Conservation (phyloP, 2,888 invertebrate species). For the Drosophila neonasuta region DNA sequence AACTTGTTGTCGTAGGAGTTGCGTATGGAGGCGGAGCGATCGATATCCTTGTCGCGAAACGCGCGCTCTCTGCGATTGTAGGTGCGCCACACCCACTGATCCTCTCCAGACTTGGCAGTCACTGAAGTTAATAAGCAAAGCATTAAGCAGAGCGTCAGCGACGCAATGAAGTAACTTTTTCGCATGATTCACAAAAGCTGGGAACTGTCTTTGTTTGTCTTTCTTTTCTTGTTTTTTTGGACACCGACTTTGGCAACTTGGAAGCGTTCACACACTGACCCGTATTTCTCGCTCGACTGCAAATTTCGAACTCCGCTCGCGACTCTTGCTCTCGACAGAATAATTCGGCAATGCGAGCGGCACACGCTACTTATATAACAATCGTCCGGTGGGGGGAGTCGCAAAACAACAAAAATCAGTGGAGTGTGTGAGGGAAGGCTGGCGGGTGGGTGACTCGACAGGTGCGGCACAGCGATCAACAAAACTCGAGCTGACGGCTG, state of each 20-base stretch:
- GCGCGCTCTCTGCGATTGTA: conserved; percentile 64
- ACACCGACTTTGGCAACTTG: not conserved
- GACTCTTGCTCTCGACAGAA: conserved; percentile 57
- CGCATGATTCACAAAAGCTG: conserved; percentile 42
- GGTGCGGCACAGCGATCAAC: conserved; percentile 29
- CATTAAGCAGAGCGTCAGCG: conserved; percentile 15
- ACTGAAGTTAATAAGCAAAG: conserved; percentile 44
- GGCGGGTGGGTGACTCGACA: conserved; percentile 12
- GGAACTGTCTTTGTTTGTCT: conserved; percentile 10
- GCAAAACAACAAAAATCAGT: conserved; percentile 57
- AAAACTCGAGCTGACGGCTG: not conserved
- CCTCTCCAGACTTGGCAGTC: conserved; percentile 52
- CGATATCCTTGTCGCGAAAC: conserved; percentile 53
- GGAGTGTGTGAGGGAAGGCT: conserved; percentile 62
- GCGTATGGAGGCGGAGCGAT: conserved; percentile 40
- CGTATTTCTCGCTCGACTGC: conserved; percentile 63
- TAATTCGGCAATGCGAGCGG: conserved; percentile 65
- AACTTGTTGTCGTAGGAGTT: conserved; percentile 53
- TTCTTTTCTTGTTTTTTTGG: conserved; percentile 8
- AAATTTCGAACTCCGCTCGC: conserved; percentile 20
- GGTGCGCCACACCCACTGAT: conserved; percentile 79
- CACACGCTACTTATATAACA: conserved; percentile 78
- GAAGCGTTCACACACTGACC: conserved; percentile 68
- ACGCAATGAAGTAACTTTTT: conserved; percentile 60
- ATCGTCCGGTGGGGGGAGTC: conserved; percentile 25